These are phyloP conservation scores for Acanthococcus lagerstroemiae DNA, from an alignment of 2,888 invertebrate species.

Conservation along the genomic window DNA sequence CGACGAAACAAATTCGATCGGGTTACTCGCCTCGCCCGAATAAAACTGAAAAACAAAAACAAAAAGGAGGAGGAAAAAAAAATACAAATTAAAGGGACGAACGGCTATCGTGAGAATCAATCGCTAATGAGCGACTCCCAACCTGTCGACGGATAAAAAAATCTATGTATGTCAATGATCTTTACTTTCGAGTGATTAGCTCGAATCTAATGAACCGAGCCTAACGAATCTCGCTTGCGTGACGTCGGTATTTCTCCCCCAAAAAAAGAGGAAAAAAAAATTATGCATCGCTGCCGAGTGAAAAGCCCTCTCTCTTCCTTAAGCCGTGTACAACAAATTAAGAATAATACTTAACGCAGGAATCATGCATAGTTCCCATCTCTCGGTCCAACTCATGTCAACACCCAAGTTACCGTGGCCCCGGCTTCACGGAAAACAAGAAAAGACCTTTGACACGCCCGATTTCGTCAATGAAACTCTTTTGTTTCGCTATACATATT, in stretches of 20 bases:
- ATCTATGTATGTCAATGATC: slow-evolving; percentile 27
- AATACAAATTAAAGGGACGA: slow-evolving; percentile 16
- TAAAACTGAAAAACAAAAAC: too few species aligned
- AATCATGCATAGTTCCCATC: slow-evolving; percentile 31
- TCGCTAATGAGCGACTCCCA: slow-evolving; percentile 16
- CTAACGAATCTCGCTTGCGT: slow-evolving; percentile 29
- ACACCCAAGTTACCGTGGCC: slow-evolving; percentile 17
- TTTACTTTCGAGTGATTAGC: slow-evolving; percentile 31
- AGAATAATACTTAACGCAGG: slow-evolving; percentile 23
- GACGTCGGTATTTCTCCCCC: slow-evolving; percentile 26
- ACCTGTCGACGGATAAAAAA: background rate
- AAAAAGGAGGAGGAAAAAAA: background rate
- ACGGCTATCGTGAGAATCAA: slow-evolving; percentile 26
- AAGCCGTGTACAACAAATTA: slow-evolving; percentile 20
- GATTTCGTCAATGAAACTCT: slow-evolving; percentile 31
- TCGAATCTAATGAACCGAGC: slow-evolving; percentile 29
- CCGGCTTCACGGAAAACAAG: background rate
- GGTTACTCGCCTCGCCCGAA: too few species aligned
- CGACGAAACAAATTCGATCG: too few species aligned
- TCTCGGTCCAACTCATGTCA: slow-evolving; percentile 18
- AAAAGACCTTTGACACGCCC: slow-evolving; percentile 32
- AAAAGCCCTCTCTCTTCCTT: slow-evolving; percentile 8
- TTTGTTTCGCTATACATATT: slow-evolving; percentile 26
- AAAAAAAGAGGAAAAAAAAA: background rate
- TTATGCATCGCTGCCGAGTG: background rate